Conservation (phyloP, 30 jellyfish, hydroid and myxozoan genomes). For the Pseudorhiza aurosa region DNA sequence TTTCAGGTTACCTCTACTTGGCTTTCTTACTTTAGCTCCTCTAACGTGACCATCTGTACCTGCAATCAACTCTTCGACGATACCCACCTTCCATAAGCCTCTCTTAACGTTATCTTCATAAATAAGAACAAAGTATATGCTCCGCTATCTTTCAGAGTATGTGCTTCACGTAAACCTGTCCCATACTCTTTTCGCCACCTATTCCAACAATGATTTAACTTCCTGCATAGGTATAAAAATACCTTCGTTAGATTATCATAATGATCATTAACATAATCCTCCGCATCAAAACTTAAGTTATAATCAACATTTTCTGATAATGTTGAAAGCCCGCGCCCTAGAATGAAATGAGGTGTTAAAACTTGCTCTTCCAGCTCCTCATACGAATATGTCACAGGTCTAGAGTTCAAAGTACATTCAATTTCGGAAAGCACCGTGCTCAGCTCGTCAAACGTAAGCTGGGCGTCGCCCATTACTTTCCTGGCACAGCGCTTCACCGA, state of each 20-base stretch:
- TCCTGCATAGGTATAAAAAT: neutral
- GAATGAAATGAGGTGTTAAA: slow-evolving; percentile 16
- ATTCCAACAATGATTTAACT: neutral
- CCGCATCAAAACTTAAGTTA: neutral
- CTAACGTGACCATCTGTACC: slow-evolving; percentile 57
- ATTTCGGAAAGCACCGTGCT: slow-evolving; percentile 34
- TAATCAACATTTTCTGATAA: neutral
- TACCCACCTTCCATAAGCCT: slow-evolving; percentile 38
- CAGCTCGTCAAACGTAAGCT: slow-evolving; percentile 28
- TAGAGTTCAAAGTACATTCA: slow-evolving; percentile 16
- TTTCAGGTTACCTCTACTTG: slow-evolving; percentile 31
- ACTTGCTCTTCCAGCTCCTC: slow-evolving; percentile 7
- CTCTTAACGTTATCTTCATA: slow-evolving; percentile 48
- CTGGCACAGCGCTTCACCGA: slow-evolving; percentile 34
- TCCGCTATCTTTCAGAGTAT: neutral
- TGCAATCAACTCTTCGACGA: slow-evolving; percentile 37
- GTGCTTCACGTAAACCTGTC: neutral
- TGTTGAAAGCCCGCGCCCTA: slow-evolving; percentile 1
- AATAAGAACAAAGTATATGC: slow-evolving; percentile 35
- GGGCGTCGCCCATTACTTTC: slow-evolving; percentile 10
- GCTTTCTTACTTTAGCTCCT: slow-evolving; percentile 64
- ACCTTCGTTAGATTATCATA: neutral
- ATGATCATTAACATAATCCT: neutral
- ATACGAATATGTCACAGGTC: slow-evolving; percentile 16
- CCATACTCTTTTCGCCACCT: neutral